These are phyloP conservation scores for Cylloceria caligata DNA, from an alignment of 2,888 invertebrate species.

Conservation along the genomic window DNA sequence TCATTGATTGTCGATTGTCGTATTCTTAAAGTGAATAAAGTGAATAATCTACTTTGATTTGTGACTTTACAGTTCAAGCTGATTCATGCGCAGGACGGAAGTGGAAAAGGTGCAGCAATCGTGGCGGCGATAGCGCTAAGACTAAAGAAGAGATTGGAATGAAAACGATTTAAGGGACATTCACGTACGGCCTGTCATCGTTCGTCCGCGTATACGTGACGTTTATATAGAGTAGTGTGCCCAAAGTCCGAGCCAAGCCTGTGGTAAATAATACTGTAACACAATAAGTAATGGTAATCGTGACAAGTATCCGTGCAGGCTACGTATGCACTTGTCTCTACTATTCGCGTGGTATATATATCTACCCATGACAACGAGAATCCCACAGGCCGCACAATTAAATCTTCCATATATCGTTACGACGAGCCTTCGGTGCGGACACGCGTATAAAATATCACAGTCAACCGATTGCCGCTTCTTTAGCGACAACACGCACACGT, in stretches of 20 bases:
- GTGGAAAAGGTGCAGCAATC: conserved; percentile 92
- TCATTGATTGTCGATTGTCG: too few species aligned
- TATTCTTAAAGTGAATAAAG: too few species aligned
- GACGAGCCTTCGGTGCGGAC: conserved; percentile 1
- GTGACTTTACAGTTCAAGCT: conserved; percentile 87
- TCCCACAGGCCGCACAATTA: conserved; percentile 17
- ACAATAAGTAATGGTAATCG: conserved; percentile 18
- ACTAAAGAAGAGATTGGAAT: conserved; percentile 84
- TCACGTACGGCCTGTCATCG: conserved; percentile 7
- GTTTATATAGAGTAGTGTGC: conserved; percentile 27
- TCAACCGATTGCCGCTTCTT: not conserved
- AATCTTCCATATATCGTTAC: conserved; percentile 18
- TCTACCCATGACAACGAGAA: conserved; percentile 30
- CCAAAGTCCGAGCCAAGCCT: conserved; percentile 19
- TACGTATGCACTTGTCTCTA: conserved; percentile 21
- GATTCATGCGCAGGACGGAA: conserved; percentile 91
- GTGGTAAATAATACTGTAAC: conserved; percentile 24
- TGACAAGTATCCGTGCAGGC: conserved; percentile 1
- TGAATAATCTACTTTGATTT: not conserved
- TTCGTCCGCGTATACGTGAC: conserved; percentile 28
- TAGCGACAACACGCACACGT: conserved; percentile 3
- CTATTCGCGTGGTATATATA: conserved; percentile 12
- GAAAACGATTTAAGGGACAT: conserved; percentile 56
- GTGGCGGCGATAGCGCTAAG: conserved; percentile 90
- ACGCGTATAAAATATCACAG: conserved; percentile 12